Base-by-base conservation (phyloP, 1,140 invertebrate species). In the Musca domestica region DNA sequence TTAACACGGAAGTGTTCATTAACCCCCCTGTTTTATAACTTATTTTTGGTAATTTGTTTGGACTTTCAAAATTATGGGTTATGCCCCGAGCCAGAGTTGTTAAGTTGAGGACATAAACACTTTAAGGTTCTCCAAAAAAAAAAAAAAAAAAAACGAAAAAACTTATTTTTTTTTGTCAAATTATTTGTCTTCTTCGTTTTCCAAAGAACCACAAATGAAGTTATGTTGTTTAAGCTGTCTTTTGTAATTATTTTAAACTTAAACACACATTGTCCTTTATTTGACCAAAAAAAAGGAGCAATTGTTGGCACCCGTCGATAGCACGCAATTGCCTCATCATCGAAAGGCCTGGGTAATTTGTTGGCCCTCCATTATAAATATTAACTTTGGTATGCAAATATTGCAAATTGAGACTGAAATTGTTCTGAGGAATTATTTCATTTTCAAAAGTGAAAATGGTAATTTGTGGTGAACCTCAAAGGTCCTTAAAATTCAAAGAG, bases 301-400 rank as follows among this genome's bases (percentile, higher is more conserved):
- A 58, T 58, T 58, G 54, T 58, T 58, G 30, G 54, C 54, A 58
- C 54, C 27, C 25, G 22, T 58, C 12, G n/a, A 15, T 17, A 20
- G 15, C 54, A 58, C 54, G 54, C 54, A 58, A 58, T 58, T 58
- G 54, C 54, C 25, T 27, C 54, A 58, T 58, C 27, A 58, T 58
- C 54, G 27, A 30, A 3, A 3, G 27, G 3, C 27, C 34, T 41
- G 6, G 34, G 34, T 41, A 41, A 41, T 41, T 41, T 30, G 27
- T 9, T n/a, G n/a, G 6, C 34, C 12, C 34, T 41, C 34, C 10
- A 12, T 41, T 5, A 9, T 41, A 12, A 41, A 41, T 12, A 41
- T 41, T 9, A 41, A 41, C 34, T 41, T 41, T 41, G 34, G 6
- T 41, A 41, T 41, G 34, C 34, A 41, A 41, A 41, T 41, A 41